Percentiles rank a stretch among this genome's conserved stretches.
These are phyloP conservation scores for Cyclina sinensis DNA, from an alignment of 1,140 invertebrate species.

Conservation along the genomic window DNA sequence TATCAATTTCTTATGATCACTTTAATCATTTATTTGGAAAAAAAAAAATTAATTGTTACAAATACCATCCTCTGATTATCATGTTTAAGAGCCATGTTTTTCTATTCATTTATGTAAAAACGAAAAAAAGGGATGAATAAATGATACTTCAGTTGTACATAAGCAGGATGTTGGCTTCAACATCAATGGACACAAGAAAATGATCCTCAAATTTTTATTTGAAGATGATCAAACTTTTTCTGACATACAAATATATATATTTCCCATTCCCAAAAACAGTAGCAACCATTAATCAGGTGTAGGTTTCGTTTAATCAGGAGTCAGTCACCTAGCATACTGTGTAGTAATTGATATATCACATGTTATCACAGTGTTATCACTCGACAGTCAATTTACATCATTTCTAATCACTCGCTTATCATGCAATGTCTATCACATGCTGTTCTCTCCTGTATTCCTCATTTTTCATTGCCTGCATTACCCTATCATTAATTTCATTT, in stretches of 20 bases:
- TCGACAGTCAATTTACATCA: slow-evolving; percentile 43
- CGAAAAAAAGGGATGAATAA: no score
- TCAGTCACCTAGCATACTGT: slow-evolving; percentile 25
- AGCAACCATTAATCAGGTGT: slow-evolving; percentile 21
- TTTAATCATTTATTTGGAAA: no score
- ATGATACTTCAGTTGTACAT: no score
- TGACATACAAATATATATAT: neutral
- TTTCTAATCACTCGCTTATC: slow-evolving; percentile 32
- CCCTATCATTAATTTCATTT: neutral
- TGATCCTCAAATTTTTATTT: no score
- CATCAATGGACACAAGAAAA: no score
- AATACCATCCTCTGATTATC: no score
- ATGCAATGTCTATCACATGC: neutral
- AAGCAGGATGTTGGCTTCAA: no score
- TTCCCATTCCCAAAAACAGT: neutral
- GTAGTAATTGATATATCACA: slow-evolving; percentile 43
- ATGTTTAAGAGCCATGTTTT: no score
- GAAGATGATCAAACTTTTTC: slow-evolving; percentile 13
- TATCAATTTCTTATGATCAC: no score
- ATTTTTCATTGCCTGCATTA: neutral
- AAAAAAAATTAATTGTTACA: no score
- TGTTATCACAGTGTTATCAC: slow-evolving; percentile 29
- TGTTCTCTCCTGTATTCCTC: neutral
- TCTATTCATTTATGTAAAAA: no score
- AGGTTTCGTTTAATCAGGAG: slow-evolving; percentile 34